phyloP scores from a whole-genome alignment of 2,888 invertebrate genomes.

The Steromphala cineraria region DNA sequence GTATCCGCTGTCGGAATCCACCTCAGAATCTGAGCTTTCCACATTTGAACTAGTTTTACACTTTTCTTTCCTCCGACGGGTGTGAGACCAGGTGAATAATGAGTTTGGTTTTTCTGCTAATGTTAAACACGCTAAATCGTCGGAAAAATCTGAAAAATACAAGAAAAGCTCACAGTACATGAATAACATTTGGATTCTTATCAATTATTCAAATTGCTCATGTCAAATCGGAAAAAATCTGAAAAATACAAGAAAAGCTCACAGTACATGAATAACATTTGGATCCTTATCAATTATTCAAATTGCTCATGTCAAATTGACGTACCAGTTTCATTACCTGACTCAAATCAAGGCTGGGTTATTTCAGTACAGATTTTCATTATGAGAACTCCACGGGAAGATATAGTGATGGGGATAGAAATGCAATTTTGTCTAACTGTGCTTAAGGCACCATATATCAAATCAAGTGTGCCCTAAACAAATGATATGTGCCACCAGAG shows the following conservation, averaged over 20 bases:
- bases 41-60: neutral
- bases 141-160: conserved; percentile 67
- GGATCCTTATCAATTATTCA: no score
- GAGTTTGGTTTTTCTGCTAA: conserved; percentile 66
- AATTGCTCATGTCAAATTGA: conserved; percentile 62
- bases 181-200: neutral
- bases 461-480: no score
- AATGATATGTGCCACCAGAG: no score
- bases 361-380: no score
- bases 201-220: no score
- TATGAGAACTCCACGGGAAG: no score
- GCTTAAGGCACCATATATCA: no score
- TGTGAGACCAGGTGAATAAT: conserved; percentile 43
- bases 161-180: neutral
- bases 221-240: conserved; percentile 69
- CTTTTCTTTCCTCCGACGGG: neutral
- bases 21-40: conserved; percentile 24
- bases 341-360: no score
- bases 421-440: no score
- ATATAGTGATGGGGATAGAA: no score
- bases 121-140: conserved; percentile 61
- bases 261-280: neutral
- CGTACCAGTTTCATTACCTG: no score
- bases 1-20: conserved; percentile 71
- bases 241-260: conserved; percentile 35